Evolutionary conservation across 2,113 vertebrate genomes (phyloP).

Genomic region (Labeo catla): DNA sequence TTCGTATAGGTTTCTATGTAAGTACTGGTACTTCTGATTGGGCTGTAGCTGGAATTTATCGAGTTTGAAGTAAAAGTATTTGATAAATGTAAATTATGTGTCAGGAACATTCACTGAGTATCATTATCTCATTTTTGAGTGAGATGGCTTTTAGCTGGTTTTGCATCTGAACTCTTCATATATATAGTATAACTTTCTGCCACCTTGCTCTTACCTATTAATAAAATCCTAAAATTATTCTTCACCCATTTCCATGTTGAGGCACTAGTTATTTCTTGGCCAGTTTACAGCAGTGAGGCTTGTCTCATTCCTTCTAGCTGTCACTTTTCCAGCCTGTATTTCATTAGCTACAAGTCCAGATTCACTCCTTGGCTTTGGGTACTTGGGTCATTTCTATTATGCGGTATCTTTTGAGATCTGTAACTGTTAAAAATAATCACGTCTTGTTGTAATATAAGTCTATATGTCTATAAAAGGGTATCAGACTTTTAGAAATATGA

Average conservation of each 20-base stretch:
- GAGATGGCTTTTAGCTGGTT: no score
- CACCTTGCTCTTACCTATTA: background rate
- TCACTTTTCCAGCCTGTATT: background rate
- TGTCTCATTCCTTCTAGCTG: background rate
- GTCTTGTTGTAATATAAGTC: background rate
- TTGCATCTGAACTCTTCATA: no score
- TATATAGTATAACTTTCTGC: background rate
- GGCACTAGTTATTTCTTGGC: background rate
- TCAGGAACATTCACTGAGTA: no score
- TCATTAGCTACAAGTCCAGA: background rate
- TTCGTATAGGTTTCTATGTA: no score
- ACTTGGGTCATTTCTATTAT: background rate
- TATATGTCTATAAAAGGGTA: background rate
- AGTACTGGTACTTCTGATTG: no score
- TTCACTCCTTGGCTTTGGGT: background rate
- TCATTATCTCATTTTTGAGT: no score
- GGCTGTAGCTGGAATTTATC: no score
- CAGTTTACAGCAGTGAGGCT: background rate
- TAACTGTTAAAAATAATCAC: background rate
- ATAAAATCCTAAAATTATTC: background rate
- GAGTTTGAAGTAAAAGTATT: no score
- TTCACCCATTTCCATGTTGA: background rate
- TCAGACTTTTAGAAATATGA: background rate
- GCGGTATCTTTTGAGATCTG: background rate
- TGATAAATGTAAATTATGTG: no score